Evolutionary conservation across 2,113 vertebrate species (phyloP).

Genomic region (Nesoenas mayeri): DNA sequence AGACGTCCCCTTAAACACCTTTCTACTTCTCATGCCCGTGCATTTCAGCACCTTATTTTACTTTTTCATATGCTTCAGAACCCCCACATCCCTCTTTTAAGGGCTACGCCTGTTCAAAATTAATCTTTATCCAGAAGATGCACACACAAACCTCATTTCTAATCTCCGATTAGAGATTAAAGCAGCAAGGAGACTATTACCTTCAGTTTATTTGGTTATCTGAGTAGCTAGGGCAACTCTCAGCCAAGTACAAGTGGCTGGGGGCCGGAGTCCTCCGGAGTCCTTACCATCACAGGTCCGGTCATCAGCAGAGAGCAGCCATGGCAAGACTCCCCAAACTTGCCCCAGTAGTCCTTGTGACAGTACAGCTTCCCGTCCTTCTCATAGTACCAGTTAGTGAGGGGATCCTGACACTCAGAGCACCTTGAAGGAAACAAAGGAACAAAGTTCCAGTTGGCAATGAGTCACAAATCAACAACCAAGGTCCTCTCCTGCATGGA

Average conservation of each 20-base stretch:
- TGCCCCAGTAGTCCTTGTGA: constrained; percentile 92
- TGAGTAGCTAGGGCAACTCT: background rate
- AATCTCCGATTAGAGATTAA: background rate
- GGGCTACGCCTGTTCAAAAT: background rate
- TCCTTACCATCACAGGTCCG: constrained; percentile 91
- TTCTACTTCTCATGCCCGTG: background rate
- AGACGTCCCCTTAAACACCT: background rate
- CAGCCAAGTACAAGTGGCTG: background rate
- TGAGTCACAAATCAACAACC: background rate
- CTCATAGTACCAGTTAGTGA: constrained; percentile 96
- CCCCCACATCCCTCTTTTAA: background rate
- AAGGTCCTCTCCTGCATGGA: background rate
- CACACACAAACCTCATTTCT: background rate
- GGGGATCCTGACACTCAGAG: constrained; percentile 90
- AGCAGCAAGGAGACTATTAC: background rate
- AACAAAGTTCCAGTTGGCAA: background rate
- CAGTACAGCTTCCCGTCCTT: constrained; percentile 92
- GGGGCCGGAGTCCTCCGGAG: background rate
- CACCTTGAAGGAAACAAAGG: constrained; percentile 77
- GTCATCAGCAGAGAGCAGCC: constrained; percentile 96
- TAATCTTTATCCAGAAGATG: background rate
- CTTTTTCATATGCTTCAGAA: background rate
- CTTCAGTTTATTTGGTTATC: background rate
- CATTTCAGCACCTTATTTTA: background rate
- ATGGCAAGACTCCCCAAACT: constrained; percentile 93